Evolutionary conservation across 92 coral and sea anemone species (phyloP), one percentile per base, ranked within the genome.

Genomic region (Zoanthus solanderi): DNA sequence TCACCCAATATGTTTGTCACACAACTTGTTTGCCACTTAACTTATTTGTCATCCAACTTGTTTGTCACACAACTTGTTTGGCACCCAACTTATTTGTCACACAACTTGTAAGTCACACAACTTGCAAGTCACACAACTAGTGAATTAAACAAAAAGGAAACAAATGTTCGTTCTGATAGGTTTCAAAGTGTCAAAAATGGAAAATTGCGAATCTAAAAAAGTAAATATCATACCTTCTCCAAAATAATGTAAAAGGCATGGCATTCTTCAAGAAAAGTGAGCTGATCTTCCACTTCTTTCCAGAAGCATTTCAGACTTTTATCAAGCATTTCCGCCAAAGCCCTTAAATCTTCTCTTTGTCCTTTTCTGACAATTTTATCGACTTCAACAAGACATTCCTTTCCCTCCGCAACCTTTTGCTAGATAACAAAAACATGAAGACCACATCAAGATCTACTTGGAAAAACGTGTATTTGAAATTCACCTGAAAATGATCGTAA

Each of bases 371-470:
- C 54, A 67, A 95, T 71, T 76, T 89, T 91, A 6, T 92, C 85
- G 6, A 90, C 87, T 52, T 92, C 93, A 37, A 78, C 77, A 31
- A 94, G 91, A 37, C 90, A 28, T 72, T 89, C 90, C 83, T 89
- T 91, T 23, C 96, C 98, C 46, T 95, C 93, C 0, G 79, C 67
- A 13, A 93, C 77, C 37, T 89, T 90, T 84, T 89, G 84, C 98
- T 95, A 81, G 50, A 45, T 53, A 48, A 77, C n/a, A 63, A 12
- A 77, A 77, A 53, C 53, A 53, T 11, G 18, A 54, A n/a, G 8
- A 81, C 3, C 7, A 61, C 18, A 66, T n/a, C 17, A 18, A 65
- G 23, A 60, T 16, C 6, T 17, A 63, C 0, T 5, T 18, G 69
- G 69, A 16, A 63, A 63, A 63, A 16, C 69, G 66, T 60, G 6